Evolutionary conservation across 1,140 invertebrate species (phyloP), one percentile per base, ranked within the genome.

Genomic region (Reticulitermes speratus): DNA sequence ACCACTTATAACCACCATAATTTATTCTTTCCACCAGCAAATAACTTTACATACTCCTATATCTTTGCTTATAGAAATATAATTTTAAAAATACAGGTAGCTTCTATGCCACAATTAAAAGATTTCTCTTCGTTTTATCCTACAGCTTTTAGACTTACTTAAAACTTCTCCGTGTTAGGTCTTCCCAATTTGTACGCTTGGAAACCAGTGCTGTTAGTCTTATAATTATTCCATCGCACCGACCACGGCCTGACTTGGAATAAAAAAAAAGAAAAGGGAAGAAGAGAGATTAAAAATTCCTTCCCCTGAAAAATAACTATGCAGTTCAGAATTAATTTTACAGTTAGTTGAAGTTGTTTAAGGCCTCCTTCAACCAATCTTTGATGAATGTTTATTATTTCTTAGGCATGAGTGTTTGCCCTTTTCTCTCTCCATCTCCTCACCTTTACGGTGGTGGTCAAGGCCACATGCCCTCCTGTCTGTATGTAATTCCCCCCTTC

Each of bases 361-460:
- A 8, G 8, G 0, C 65, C n/a, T 30, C n/a, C n/a, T 75, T 30
- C 65, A 75, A 30, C n/a, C 65, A n/a, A 75, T 75, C 65, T 11
- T 75, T 75, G 65, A 75, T 75, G 65, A 75, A 75, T 75, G 65
- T 75, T 75, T 75, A 30, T 75, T 25, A 75, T n/a, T 75, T 75
- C n/a, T 75, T 75, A 75, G 25, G 65, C 65, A 30, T 30, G 65
- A 75, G 65, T n/a, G 30, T 75, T 30, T 65, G 8, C 59, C 59
- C 59, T 65, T 30, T 25, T 16, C 65, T 75, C 25, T 75, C 14
- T 30, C 25, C 65, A n/a, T 30, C 65, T 75, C 65, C n/a, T 75
- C n/a, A 75, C 65, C n/a, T 75, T 30, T 25, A 3, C 25, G 9
- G 6, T n/a, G 2, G 65, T 75, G 65, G 65, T 75, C 65, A 75